Conservation (phyloP, 2,888 invertebrate species). For the Lepidocyrtinus sp. region DNA sequence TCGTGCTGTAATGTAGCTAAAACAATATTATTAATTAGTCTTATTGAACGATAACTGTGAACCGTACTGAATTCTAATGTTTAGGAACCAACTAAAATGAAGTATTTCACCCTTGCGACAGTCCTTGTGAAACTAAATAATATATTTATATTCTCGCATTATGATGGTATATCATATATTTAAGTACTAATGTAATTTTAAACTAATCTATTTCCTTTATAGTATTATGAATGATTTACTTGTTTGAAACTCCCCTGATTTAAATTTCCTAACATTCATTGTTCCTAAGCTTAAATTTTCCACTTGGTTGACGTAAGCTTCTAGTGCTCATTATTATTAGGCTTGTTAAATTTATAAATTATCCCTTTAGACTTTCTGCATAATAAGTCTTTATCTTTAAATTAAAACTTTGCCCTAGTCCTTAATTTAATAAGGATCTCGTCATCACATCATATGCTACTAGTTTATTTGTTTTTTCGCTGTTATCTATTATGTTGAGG, state of each 20-base stretch:
- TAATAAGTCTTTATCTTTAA: neutral
- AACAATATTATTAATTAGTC: too few relatives aligned
- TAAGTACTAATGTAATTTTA: neutral
- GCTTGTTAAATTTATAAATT: neutral
- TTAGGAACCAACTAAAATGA: neutral
- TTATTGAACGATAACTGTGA: too few relatives aligned
- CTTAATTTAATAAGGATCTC: slow-evolving; percentile 33
- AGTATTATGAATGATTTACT: neutral
- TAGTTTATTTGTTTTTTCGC: neutral
- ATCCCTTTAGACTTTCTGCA: neutral
- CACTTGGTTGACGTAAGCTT: neutral
- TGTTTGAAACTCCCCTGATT: neutral
- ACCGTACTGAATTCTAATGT: too few relatives aligned
- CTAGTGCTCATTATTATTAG: neutral
- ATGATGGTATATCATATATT: neutral
- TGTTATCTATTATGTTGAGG: neutral
- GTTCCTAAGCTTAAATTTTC: neutral
- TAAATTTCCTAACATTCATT: neutral
- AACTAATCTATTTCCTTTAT: neutral
- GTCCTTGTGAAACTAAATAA: neutral
- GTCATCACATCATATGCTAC: neutral
- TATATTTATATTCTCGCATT: neutral
- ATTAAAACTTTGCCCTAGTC: slow-evolving; percentile 37
- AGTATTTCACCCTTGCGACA: neutral
- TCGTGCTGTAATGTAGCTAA: slow-evolving; percentile 21